These are phyloP conservation scores for Brenthis hecate DNA, from an alignment of 2,888 invertebrate genomes.

Conservation along the genomic window DNA sequence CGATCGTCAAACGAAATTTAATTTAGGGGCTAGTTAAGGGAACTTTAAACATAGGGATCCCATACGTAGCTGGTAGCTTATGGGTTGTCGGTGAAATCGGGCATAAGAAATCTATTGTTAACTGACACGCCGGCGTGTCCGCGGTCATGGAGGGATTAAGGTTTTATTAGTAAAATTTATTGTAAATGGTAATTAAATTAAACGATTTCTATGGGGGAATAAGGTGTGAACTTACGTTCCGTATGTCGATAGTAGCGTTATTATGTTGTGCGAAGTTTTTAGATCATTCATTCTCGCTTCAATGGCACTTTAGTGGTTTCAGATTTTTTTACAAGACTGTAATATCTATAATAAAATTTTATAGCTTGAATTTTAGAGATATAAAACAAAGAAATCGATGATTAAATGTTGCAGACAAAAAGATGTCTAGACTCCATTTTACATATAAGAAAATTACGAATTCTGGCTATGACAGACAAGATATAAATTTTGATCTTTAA, in stretches of 20 bases:
- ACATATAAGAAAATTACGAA: constrained; percentile 29
- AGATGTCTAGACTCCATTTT: constrained; percentile 37
- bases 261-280: constrained; percentile 64
- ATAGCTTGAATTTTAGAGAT: constrained; percentile 25
- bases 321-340: constrained; percentile 42
- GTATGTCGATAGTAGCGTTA: constrained; percentile 50
- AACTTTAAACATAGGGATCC: too few relatives aligned
- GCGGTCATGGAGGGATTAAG: too few relatives aligned
- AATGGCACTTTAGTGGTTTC: constrained; percentile 44
- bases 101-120: too few relatives aligned
- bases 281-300: constrained; percentile 76
- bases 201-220: not conserved
- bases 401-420: constrained; percentile 31
- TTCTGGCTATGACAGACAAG: constrained; percentile 23
- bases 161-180: not conserved
- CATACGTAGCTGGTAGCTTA: too few relatives aligned
- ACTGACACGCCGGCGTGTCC: too few relatives aligned
- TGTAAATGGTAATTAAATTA: not conserved
- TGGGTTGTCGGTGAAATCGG: too few relatives aligned
- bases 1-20: too few relatives aligned
- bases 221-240: constrained; percentile 44
- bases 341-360: constrained; percentile 41
- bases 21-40: too few relatives aligned
- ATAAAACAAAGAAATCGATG: constrained; percentile 25
- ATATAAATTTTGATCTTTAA: constrained; percentile 8